Base-by-base conservation (phyloP, 1,140 invertebrate species). In the Adelges cooleyi region DNA sequence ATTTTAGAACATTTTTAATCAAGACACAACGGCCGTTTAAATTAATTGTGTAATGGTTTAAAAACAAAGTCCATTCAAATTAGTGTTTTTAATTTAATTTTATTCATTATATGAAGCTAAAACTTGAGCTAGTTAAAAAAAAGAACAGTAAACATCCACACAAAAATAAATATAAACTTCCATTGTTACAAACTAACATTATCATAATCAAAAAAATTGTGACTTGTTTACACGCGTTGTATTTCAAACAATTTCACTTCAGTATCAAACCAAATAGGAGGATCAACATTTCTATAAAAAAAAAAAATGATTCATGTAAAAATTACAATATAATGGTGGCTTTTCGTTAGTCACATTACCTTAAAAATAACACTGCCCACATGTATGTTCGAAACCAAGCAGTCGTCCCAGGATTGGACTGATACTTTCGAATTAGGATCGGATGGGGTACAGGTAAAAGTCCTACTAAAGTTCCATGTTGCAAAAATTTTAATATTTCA, bases 301-400 rank as follows among this genome's bases (percentile, higher is more conserved):
- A n/a, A 22, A 66, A 18, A 5, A 51, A 38, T 40, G n/a, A 23
- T 66, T n/a, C 5, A 33, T 6, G 29, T 33, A 11, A 6, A 33
- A 33, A 33, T 33, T 33, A 33, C 29, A 33, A n/a, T 33, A 33
- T 6, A 33, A 33, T 6, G 29, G 11, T 33, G 11, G 5, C 29
- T 33, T 33, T 33, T 33, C 11, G 5, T 11, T 33, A 33, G 29
- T 6, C 5, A 33, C 29, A 33, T 33, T 75, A 91, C 89, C 92
- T 85, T 65, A 99, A 81, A 78, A 98, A 99, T 69, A 99, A 97
- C 22, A 99, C 90, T 38, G 95, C 96, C 95, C 95, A 99, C 85
- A 99, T 94, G 73, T 98, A 99, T 1, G 95, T 99, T 54, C 95
- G 80, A 77, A 99, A 99, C 96, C 96, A 99, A 71, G 95, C 91